phyloP scores from a whole-genome alignment of 2,888 invertebrate genomes.

The Dysmachus trigonus region DNA sequence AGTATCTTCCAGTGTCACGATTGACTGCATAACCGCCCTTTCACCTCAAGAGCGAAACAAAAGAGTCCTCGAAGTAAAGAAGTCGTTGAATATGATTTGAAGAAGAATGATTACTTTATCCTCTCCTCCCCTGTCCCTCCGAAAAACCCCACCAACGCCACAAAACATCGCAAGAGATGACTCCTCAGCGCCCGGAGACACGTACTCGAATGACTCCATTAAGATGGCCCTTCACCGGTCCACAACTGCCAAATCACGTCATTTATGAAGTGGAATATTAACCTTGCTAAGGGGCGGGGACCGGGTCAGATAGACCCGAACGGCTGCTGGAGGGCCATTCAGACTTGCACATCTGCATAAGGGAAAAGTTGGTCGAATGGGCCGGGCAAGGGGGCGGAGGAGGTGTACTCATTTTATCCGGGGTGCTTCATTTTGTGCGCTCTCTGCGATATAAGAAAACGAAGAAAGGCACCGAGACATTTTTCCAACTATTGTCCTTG shows the following conservation, averaged over 20 bases:
- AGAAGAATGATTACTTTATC: background rate
- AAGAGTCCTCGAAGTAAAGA: background rate
- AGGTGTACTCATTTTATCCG: background rate
- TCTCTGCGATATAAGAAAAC: background rate
- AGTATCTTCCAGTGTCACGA: background rate
- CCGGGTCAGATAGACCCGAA: background rate
- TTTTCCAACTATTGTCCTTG: constrained; percentile 17
- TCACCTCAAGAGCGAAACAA: background rate
- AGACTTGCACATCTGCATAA: constrained; percentile 20
- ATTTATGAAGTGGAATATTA: constrained; percentile 23
- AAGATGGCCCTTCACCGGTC: background rate
- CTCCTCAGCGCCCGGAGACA: background rate
- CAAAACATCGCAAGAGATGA: background rate
- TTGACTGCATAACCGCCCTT: background rate
- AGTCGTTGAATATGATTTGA: background rate
- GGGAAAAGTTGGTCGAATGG: background rate
- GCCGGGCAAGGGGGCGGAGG: background rate
- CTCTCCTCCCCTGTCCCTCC: background rate
- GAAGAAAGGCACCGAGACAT: background rate
- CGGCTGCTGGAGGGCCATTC: background rate
- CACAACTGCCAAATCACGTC: constrained; percentile 18
- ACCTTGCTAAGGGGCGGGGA: background rate
- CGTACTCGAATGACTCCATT: background rate
- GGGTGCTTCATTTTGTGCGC: background rate
- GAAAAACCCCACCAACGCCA: background rate